Base-by-base conservation (phyloP, 2,888 invertebrate genomes). In the Brenthis ino region DNA sequence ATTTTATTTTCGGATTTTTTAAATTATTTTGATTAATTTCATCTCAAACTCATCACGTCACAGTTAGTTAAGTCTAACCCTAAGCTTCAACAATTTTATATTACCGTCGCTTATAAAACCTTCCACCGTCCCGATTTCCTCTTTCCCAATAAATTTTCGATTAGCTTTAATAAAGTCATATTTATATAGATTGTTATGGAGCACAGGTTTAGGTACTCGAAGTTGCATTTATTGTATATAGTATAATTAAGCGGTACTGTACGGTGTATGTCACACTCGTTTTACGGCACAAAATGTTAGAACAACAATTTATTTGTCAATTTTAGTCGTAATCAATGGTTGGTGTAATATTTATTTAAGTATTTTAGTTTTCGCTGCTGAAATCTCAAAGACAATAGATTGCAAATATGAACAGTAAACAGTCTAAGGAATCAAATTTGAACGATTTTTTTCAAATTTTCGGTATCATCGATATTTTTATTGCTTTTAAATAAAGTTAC, bases 171-270 rank as follows among this genome's bases (percentile, higher is more conserved):
- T 80, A 83, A 82, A 85, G 85, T 87, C 85, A 87, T 91, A 90
- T 90, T 89, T 91, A 91, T 88, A 91, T 92, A 92, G 90, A 91
- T 90, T 91, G 92, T 93, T 92, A 91, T 85, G 81, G 89, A 89
- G 92, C 92, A 93, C 92, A 91, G 91, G 92, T 90, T 89, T 91
- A 92, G 91, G 88, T 89, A 88, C 86, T 84, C 85, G 85, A 87
- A 83, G 86, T 90, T 91, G 91, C 91, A 91, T 92, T 88, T 91
- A 91, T 88, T 93, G 93, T 93, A 93, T 87, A 93, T 92, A 93
- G 88, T 83, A 80, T 88, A 86, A 83, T 80, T 89, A 89, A 88
- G 86, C 80, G 85, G 84, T 89, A 90, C 82, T 83, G 83, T 89
- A 87, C 85, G 86, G 88, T 91, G 88, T 89, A 85, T 71, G 81